These are phyloP conservation scores for Onthophagus taurus DNA, from an alignment of 1,140 invertebrate species.

Conservation along the genomic window DNA sequence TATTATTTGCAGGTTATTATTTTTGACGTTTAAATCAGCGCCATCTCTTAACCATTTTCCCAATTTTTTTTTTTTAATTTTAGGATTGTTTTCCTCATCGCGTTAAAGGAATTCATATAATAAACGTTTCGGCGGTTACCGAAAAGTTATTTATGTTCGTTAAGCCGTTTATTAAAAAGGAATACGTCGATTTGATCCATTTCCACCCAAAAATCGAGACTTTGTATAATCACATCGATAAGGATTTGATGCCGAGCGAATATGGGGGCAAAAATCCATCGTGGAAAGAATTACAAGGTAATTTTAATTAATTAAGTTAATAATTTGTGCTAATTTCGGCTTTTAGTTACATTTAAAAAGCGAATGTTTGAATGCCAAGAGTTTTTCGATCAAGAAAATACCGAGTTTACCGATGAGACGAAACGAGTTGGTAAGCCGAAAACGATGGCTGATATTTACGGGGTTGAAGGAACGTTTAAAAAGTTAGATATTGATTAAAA, in stretches of 20 bases:
- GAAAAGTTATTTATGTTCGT: background rate
- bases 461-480: slow-evolving; percentile 62
- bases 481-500: slow-evolving; percentile 62
- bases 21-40: too few relatives aligned
- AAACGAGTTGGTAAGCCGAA: slow-evolving; percentile 54
- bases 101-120: background rate
- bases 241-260: slow-evolving; percentile 52
- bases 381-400: slow-evolving; percentile 47
- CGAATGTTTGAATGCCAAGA: too few relatives aligned
- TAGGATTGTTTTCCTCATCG: background rate
- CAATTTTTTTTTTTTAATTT: too few relatives aligned
- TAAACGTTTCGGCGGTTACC: background rate
- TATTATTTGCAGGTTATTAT: slow-evolving; percentile 54
- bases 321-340: too few relatives aligned
- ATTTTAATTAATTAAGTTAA: too few relatives aligned
- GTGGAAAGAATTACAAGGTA: slow-evolving; percentile 5
- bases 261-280: slow-evolving; percentile 51
- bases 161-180: slow-evolving; percentile 3
- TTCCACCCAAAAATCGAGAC: slow-evolving; percentile 40
- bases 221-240: slow-evolving; percentile 49
- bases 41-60: too few relatives aligned
- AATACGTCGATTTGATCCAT: background rate
- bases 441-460: slow-evolving; percentile 50
- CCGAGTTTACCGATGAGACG: slow-evolving; percentile 48
- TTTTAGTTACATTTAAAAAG: too few relatives aligned